Evolutionary conservation across 2,888 invertebrate genomes (phyloP).

Genomic region (Omphaloscelis lunosa): DNA sequence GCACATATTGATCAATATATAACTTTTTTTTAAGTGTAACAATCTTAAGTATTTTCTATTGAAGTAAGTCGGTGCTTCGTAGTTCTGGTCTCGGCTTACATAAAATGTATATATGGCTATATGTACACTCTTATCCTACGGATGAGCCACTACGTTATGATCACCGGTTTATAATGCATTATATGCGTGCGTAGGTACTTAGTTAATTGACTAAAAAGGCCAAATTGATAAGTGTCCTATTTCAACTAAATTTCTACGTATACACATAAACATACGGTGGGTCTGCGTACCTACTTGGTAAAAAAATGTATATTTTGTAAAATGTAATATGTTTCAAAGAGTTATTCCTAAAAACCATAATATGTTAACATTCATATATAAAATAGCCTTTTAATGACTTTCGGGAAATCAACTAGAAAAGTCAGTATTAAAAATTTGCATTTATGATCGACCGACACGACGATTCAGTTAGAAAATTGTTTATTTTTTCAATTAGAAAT

Average conservation of each 20-base stretch:
- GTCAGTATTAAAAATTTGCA: background rate
- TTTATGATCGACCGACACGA: too few species aligned
- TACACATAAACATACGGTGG: background rate
- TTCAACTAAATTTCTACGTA: background rate
- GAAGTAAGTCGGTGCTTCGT: background rate
- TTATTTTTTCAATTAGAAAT: too few species aligned
- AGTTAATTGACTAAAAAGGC: conserved; percentile 13
- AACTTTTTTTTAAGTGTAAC: background rate
- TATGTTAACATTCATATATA: background rate
- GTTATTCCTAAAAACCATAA: background rate
- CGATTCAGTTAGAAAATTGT: background rate
- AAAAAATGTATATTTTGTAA: background rate
- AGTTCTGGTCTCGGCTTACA: background rate
- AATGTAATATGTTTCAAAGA: background rate
- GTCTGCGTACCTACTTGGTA: background rate
- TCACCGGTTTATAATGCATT: conserved; percentile 10
- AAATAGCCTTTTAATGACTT: background rate
- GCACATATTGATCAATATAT: background rate
- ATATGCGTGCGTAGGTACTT: background rate
- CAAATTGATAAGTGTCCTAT: conserved; percentile 7
- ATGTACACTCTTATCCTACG: background rate
- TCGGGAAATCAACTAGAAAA: background rate
- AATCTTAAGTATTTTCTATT: background rate
- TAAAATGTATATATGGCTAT: background rate
- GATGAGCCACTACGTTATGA: background rate